Evolutionary conservation across 2,797 vertebrate genomes (phyloP), one percentile per base, ranked within the genome.

Genomic region (Acanthurus lineatus): DNA sequence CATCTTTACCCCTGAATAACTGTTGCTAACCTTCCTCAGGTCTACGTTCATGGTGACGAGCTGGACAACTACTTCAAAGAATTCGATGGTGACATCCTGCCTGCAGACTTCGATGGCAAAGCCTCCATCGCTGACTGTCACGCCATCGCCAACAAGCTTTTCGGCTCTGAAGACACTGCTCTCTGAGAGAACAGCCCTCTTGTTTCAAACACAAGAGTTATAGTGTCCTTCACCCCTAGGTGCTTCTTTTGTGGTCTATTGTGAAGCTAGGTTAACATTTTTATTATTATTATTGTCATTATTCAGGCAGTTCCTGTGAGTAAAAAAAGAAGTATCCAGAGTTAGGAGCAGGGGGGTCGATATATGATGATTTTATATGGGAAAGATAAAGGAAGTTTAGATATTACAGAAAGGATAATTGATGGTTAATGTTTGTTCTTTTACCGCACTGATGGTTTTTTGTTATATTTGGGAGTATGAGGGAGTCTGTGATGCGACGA

Each of bases 41-140:
- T 99, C 54, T 97, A 96, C 65, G 96, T 99, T 76, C 97, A 99
- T 0, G 98, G 98, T 0, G 98, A 99, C 1, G 97, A 98, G 85
- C 93, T 99, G 77, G 96, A 96, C 2, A 80, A 69, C 87, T 99
- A 97, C 92, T 94, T 97, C 76, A 96, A 96, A 87, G 97, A 98
- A 76, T 97, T 99, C 0, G 96, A 97, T 0, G 92, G 94, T 0
- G 95, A 97, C 77, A 97, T 96, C 85, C 91, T 99, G 84, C 98
- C 98, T 0, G 87, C 94, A 28, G 97, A 99, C 81, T 99, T 99
- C 6, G 96, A 96, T 16, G 98, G 98, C 40, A 97, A 95, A 35
- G 93, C 96, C 47, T 92, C 96, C 5, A 95, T 94, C 51, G 94
- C 97, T 0, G 95, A 99, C 0, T 96, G 95, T 89, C 97, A 93